Base-by-base conservation (phyloP, 2,888 invertebrate species). In the Silvanus unidentatus region DNA sequence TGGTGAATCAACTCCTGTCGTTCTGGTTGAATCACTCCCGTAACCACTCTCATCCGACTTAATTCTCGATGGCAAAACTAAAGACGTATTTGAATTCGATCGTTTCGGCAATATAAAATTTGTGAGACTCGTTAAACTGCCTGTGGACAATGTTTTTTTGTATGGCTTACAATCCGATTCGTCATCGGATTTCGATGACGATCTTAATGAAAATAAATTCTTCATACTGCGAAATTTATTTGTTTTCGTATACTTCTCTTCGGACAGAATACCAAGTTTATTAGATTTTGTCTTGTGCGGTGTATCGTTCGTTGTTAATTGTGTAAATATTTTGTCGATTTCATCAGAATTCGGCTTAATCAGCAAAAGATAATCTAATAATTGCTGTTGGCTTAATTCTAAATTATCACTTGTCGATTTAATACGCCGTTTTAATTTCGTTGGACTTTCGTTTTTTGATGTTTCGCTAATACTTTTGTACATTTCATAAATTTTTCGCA, bases 1-100 rank as follows among this genome's bases (percentile, higher is more conserved):
- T 0, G 77, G 77, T 1, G 77, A 77, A 60, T 77, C 76, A 9
- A 74, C 73, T 2, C 75, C 74, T 1, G 73, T 69, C 40, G 76
- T 64, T 51, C 76, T 65, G 0, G 77, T 78, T 11, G 77, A 77
- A 59, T 80, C 80, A 36, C 77, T 77, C 49, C 79, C 79, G 57
- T 80, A 80, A 11, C 79, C 80, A 57, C 78, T 78, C 60, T 79
- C 80, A 53, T 79, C 78, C 8, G 56, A 63, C 58, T 64, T 72
- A 48, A 57, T 56, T 54, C 60, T 56, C 34, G 49, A 47, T 11
- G 52, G 51, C 9, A 59, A 54, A 11, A 47, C 50, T 16, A 57
- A 52, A 1, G 58, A 54, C 15, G 44, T 64, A 60, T 64, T 65
- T 46, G 63, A 63, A 50, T 54, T 58, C 39, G 61, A 59, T 57